Conservation (phyloP, 2,797 vertebrate species). For the Anguilla marmorata region DNA sequence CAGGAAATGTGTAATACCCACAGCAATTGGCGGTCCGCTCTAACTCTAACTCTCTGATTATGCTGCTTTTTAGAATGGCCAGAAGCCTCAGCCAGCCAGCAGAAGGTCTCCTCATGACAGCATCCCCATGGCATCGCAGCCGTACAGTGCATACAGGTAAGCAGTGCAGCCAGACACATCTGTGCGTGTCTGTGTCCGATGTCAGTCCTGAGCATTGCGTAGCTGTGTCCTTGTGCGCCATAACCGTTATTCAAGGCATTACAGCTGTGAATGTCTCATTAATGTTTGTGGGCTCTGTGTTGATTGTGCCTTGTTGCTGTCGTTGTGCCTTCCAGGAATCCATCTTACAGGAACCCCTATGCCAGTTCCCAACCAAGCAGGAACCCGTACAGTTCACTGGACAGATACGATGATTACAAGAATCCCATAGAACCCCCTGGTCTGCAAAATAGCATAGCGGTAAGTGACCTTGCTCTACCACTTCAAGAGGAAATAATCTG, state of each 20-base stretch:
- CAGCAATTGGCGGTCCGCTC: neutral
- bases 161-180: neutral
- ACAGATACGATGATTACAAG: slow-evolving; percentile 12
- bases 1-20: neutral
- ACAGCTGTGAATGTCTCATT: neutral
- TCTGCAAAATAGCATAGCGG: slow-evolving; percentile 9
- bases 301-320: neutral
- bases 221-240: neutral
- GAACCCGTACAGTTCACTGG: slow-evolving; percentile 37
- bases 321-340: slow-evolving; percentile 22
- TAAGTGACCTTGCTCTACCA: neutral
- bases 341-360: slow-evolving; percentile 42
- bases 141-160: slow-evolving; percentile 36
- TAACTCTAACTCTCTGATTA: neutral
- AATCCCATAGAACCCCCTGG: neutral
- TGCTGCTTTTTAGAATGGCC: neutral
- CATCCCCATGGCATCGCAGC: slow-evolving; percentile 31
- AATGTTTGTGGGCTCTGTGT: neutral
- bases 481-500: neutral
- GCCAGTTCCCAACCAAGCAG: slow-evolving; percentile 13
- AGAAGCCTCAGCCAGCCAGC: neutral
- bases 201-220: neutral
- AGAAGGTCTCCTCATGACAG: neutral
- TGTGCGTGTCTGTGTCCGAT: neutral
- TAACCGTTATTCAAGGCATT: neutral